phyloP scores from a whole-genome alignment of 2,888 invertebrate genomes.

The Ectemnius continuus region DNA sequence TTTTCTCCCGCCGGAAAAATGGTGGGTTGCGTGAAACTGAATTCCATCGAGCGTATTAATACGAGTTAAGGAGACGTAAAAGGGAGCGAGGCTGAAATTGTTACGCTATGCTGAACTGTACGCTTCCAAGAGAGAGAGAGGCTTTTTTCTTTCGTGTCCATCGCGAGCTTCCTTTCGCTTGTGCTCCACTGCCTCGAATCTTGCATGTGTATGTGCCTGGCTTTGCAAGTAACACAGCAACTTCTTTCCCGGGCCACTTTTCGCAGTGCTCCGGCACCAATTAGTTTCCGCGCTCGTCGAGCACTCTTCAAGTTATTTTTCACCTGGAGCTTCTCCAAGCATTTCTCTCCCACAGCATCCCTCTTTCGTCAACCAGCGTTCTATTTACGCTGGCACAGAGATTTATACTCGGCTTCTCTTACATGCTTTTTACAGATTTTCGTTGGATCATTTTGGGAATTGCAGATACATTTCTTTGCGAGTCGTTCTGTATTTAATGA shows the following conservation, averaged over 20 bases:
- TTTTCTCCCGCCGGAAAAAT: too few relatives aligned
- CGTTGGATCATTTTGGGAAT: too few relatives aligned
- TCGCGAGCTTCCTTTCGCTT: slow-evolving; percentile 6
- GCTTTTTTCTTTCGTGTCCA: not conserved
- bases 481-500: too few relatives aligned
- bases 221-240: not conserved
- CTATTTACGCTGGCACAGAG: too few relatives aligned
- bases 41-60: too few relatives aligned
- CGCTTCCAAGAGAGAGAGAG: not conserved
- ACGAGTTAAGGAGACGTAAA: not conserved
- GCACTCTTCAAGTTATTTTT: slow-evolving; percentile 1
- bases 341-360: too few relatives aligned
- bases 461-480: too few relatives aligned
- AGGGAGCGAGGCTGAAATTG: slow-evolving; percentile 4
- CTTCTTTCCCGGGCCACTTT: too few relatives aligned
- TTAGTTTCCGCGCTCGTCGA: not conserved
- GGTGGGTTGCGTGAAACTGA: not conserved
- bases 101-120: not conserved
- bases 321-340: not conserved
- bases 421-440: too few relatives aligned
- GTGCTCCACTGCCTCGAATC: slow-evolving; percentile 3
- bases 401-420: too few relatives aligned
- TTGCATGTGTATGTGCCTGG: not conserved
- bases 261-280: not conserved
- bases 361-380: too few relatives aligned